Base-by-base conservation (phyloP, 2,113 vertebrate genomes). In the Anarrhichthys ocellatus region DNA sequence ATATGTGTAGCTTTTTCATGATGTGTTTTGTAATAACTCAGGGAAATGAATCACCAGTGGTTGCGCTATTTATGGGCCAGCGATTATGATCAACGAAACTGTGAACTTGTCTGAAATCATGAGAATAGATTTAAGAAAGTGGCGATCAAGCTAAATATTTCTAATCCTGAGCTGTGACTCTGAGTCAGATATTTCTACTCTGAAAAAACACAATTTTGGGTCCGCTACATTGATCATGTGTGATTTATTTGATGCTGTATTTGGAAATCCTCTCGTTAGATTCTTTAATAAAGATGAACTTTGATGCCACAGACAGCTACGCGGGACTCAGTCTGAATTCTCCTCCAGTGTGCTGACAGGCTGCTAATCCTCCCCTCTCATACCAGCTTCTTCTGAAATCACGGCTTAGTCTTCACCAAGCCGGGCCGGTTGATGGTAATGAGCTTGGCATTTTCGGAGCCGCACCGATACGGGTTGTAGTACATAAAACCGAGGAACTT, bases 361-460 rank as follows among this genome's bases (percentile, higher is more conserved):
- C 75, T 24, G 80, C 82, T 94, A 91, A 92, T 93, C 86, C 89
- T 18, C 73, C 59, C 64, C 52, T 87, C 77, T 75, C 78, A 84
- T 87, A 87, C 91, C 85, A 82, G 74, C 87, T 81, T 66, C 87
- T 78, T 83, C 86, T 82, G 44, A 88, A 92, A 91, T 91, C 84
- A 79, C 78, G 58, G 88, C 82, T 94, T 90, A 91, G 84, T 84
- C 88, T 87, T 84, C 77, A 87, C 85, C 87, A 77, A 80, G 87
- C 78, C 4, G 9, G 81, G 61, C 78, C 80, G 24, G 44, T 86
- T 87, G 86, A 92, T 90, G 73, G 69, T 94, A 91, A 94, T 93
- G 88, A 93, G 87, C 83, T 80, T 89, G 92, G 80, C 88, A 80
- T 91, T 92, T 85, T 73, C 87, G 59, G 66, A 84, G 69, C 84